phyloP scores from a whole-genome alignment of 1,140 invertebrate genomes.

The Cydia strobilella region DNA sequence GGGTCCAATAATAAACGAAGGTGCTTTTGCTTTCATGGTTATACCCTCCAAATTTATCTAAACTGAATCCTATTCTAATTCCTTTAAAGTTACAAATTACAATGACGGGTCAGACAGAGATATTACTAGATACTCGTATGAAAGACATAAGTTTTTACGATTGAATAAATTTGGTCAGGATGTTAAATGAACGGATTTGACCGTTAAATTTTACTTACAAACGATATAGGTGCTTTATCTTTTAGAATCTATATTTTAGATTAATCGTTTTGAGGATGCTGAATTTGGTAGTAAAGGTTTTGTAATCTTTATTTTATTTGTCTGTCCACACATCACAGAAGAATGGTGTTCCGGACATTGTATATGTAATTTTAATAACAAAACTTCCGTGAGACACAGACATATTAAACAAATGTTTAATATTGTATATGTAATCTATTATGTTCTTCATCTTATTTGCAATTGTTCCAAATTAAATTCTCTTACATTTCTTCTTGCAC shows the following conservation, averaged over 20 bases:
- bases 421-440: too few relatives aligned
- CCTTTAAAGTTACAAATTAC: background rate
- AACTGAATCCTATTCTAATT: background rate
- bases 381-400: too few relatives aligned
- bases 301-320: too few relatives aligned
- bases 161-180: slow-evolving; percentile 30
- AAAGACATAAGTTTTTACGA: slow-evolving; percentile 15
- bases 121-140: background rate
- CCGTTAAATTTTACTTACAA: slow-evolving; percentile 9
- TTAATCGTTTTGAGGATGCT: too few relatives aligned
- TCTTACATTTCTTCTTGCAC: too few relatives aligned
- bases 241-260: background rate
- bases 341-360: too few relatives aligned
- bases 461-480: too few relatives aligned
- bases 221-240: slow-evolving; percentile 1
- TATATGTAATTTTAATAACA: too few relatives aligned
- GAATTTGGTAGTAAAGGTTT: too few relatives aligned
- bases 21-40: background rate
- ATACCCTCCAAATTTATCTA: background rate
- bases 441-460: too few relatives aligned
- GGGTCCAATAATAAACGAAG: slow-evolving; percentile 14
- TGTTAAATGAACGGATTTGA: slow-evolving; percentile 13
- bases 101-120: background rate
- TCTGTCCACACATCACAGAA: too few relatives aligned
- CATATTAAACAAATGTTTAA: too few relatives aligned